Evolutionary conservation across 92 coral and sea anemone genomes (phyloP).

Genomic region (Parazoanthus darwini): DNA sequence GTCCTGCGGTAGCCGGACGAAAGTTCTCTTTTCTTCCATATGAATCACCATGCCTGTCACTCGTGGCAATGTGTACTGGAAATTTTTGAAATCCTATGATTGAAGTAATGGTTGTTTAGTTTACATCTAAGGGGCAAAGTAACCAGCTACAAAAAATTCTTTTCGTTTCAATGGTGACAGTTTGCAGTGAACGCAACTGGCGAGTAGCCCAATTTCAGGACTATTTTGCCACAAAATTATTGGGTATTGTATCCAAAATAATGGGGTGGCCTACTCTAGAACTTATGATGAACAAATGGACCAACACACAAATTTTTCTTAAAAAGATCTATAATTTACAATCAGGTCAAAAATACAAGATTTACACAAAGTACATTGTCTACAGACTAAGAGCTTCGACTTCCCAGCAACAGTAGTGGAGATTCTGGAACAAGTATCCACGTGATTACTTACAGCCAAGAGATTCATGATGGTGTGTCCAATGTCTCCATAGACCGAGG

Average conservation of each 20-base stretch:
- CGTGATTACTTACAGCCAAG: conserved; percentile 73
- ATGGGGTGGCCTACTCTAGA: not conserved
- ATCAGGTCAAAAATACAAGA: not conserved
- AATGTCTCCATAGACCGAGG: conserved; percentile 84
- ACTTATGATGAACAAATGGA: no score
- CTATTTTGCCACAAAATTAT: not conserved
- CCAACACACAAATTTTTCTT: no score
- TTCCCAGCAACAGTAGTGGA: not conserved
- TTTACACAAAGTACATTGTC: not conserved
- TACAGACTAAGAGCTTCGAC: not conserved
- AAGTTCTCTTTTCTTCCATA: conserved; percentile 84
- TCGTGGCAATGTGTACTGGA: conserved; percentile 96
- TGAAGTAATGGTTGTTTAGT: not conserved
- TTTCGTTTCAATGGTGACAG: not conserved
- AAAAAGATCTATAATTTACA: no score
- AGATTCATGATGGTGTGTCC: conserved; percentile 99
- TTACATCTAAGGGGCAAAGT: not conserved
- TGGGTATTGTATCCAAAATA: no score
- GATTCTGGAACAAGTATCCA: not conserved
- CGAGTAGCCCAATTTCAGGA: not conserved
- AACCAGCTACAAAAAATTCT: not conserved
- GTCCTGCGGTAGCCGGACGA: conserved; percentile 89
- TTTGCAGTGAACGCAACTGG: not conserved
- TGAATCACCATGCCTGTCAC: conserved; percentile 91
- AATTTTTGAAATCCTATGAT: conserved; percentile 89